Evolutionary conservation across 2,888 invertebrate species (phyloP), one percentile per base, ranked within the genome.

Genomic region (Agriopis leucophaearia): DNA sequence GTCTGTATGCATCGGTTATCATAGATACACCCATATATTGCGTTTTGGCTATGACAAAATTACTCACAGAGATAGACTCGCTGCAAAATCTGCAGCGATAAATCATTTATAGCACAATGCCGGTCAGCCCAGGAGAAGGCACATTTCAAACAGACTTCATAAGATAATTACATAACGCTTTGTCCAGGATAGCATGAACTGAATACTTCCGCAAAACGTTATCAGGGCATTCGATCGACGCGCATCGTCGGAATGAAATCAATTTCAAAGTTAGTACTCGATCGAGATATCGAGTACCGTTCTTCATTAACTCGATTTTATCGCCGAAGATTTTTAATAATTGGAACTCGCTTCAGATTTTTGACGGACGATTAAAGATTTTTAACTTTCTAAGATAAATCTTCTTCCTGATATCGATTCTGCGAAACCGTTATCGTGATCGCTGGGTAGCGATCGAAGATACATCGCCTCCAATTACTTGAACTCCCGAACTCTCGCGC

Each of bases 251-350:
- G 87, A 89, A 90, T 86, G 88, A 91, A 93, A 92, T 92, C 92
- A 91, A 92, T 92, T 91, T 89, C 85, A 84, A 84, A 86, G 82
- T 87, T 86, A 79, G 80, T 78, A 74, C 75, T 77, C 79, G 86
- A 90, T 89, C 89, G 83, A 81, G 87, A 90, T 90, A 86, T 85
- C 81, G 79, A 80, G 84, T 86, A 87, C 91, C 88, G 90, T 90
- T 90, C 91, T 91, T 92, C 91, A 92, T 93, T 93, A 92, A 89
- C 86, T 88, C 84, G 93, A 93, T 93, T 90, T 91, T 93, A 92
- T 94, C 93, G 81, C 76, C 81, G 82, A 80, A 81, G 84, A 86
- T 92, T 92, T 91, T 90, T 92, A 87, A 91, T 91, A 92, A 93
- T 89, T 88, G 89, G 84, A 84, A 84, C 87, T 83, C 84, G 79